A percentile compares a stretch with the other conserved stretches of the same genome.
These are phyloP conservation scores for Microchrysa polita DNA, from an alignment of 2,888 invertebrate genomes.

Conservation along the genomic window DNA sequence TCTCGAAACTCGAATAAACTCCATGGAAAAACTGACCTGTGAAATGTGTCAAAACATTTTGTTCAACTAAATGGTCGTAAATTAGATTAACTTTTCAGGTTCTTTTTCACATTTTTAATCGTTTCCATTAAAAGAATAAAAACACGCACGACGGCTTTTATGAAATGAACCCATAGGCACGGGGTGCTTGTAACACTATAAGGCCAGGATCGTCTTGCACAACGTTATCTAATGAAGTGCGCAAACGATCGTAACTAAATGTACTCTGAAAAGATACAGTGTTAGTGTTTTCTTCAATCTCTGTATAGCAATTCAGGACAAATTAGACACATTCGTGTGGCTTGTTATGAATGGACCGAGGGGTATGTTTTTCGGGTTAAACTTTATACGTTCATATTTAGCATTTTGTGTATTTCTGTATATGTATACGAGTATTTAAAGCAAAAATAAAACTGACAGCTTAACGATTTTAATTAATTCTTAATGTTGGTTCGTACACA, in stretches of 20 bases:
- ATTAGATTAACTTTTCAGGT: conserved; percentile 51
- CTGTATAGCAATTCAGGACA: not conserved
- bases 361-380: not conserved
- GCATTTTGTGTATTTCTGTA: conserved; percentile 33
- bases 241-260: not conserved
- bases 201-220: not conserved
- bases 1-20: conserved; percentile 25
- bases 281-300: not conserved
- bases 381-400: conserved; percentile 11
- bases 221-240: conserved; percentile 26
- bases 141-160: conserved; percentile 1
- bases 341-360: not conserved
- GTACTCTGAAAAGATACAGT: not conserved
- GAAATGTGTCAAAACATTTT: conserved; percentile 58
- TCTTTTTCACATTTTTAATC: conserved; percentile 35
- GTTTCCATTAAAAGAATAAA: conserved; percentile 39
- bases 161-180: not conserved
- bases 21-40: conserved; percentile 45
- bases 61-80: conserved; percentile 57
- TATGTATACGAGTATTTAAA: conserved; percentile 16
- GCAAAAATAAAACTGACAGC: conserved; percentile 31
- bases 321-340: not conserved
- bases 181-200: not conserved
- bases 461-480: conserved; percentile 37
- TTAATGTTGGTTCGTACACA: conserved; percentile 19